Evolutionary conservation across 2,797 vertebrate genomes (phyloP), one percentile per base, ranked within the genome.

Genomic region (Alfaro cultratus): DNA sequence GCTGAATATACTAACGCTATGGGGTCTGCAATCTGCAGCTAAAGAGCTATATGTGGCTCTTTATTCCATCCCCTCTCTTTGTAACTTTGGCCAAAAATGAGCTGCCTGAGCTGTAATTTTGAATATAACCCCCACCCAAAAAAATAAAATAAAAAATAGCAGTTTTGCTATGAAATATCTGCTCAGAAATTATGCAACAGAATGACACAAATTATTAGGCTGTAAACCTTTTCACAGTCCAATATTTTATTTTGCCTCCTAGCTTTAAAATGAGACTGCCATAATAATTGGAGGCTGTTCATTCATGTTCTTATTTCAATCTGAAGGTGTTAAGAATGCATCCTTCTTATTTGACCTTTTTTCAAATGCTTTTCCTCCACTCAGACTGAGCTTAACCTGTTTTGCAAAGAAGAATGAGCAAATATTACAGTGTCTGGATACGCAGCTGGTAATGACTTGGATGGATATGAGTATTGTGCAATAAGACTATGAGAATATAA

Each of bases 351-450:
- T 41, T 29, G 41, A 71, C 41, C 39, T 70, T 43, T 34, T 51
- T 43, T 43, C 39, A 70, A 13, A 70, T 26, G 39, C 41, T 15
- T 71, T 29, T 29, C 41, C 12, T 71, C 26, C 68, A 45, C 7
- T 29, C 41, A 15, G 12, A 45, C 68, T 71, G 41, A 15, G 12
- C n/a, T 45, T 13, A 71, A 45, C 26, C 67, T 43, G 1, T 70
- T 70, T 70, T 70, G 67, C 67, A 70, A 41, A 43, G 36, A 70
- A n/a, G 39, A 70, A 70, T 43, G 12, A 41, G 21, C 68, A 71
- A 43, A 71, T 62, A 34, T 34, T 34, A 21, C 34, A 39, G 18
- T 1, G 9, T 45, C 26, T 70, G 23, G 36, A 23, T 68, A 26
- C 39, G 21, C 36, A 68, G 36, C 41, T 45, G 67, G 67, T 43